These are phyloP conservation scores for Euphydryas editha DNA, from an alignment of 2,888 invertebrate genomes.

Conservation along the genomic window DNA sequence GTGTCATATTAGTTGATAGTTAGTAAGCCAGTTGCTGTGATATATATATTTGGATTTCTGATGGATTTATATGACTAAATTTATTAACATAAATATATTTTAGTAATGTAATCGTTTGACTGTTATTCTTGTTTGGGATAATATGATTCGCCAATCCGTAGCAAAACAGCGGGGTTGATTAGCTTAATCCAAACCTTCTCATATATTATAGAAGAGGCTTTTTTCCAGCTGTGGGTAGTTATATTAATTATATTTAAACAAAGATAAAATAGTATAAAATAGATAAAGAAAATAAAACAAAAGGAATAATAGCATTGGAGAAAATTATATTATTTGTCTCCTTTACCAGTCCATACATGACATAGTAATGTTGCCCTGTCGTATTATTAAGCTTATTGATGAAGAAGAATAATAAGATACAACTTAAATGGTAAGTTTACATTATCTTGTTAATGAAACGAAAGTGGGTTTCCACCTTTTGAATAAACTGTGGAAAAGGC, in stretches of 20 bases:
- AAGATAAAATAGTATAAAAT: not conserved
- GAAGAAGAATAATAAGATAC: not conserved
- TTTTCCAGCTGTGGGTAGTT: too few relatives aligned
- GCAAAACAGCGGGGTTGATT: too few relatives aligned
- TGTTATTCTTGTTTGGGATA: too few relatives aligned
- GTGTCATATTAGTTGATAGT: constrained; percentile 42
- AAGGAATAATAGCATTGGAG: not conserved
- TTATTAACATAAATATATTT: not conserved
- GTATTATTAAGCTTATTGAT: constrained; percentile 2
- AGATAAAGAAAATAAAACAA: too few relatives aligned
- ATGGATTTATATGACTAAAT: not conserved
- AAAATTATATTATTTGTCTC: not conserved
- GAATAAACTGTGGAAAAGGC: constrained; percentile 72
- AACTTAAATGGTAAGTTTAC: constrained; percentile 39
- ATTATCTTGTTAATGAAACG: constrained; percentile 70
- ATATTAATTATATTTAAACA: too few relatives aligned
- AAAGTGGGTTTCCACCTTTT: constrained; percentile 74
- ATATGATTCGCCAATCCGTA: too few relatives aligned
- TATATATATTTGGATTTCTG: not conserved
- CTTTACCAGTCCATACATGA: constrained; percentile 2
- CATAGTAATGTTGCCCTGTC: not conserved
- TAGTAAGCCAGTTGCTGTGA: not conserved
- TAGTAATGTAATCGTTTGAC: not conserved
- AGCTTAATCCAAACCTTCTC: too few relatives aligned
- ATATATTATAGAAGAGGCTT: too few relatives aligned